Base-by-base conservation (phyloP, 2,797 vertebrate species). In the Protosalanx chinensis region DNA sequence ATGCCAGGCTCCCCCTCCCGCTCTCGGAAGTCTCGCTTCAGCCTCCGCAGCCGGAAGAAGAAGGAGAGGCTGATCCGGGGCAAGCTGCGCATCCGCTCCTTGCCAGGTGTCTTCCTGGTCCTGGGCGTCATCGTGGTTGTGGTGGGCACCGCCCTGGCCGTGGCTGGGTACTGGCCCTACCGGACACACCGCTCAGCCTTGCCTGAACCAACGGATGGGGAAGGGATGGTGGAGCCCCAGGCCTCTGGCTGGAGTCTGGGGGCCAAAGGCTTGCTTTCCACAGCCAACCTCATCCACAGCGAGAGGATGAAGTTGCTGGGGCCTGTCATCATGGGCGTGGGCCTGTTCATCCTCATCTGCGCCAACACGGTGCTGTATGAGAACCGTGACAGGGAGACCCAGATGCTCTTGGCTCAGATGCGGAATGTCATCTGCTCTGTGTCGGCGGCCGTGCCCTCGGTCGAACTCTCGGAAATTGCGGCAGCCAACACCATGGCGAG, bases 341-440 rank as follows among this genome's bases (percentile, higher is more conserved):
- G 97, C n/a, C 93, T 99, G 56, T 99, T 99, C 85, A 95, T 99
- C 78, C 94, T 99, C 82, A 98, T 99, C 86, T 99, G 97, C 0
- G 97, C 97, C 76, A 98, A 98, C 90, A 98, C 97, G 0, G 94
- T 99, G 72, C 91, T 99, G 20, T 97, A 98, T 0, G 97, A 99
- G 90, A 98, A 98, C 90, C 90, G 97, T 3, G 97, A 99, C 86
- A 86, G 93, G 80, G 97, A 99, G 88, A 98, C 97, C 1, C 94
- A 94, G 72, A 91, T 87, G 90, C 90, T 98, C 74, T 85, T 94
- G 72, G 92, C 93, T 13, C 93, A 93, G 85, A 94, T 93, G 77
- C 92, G 85, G 60, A 93, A 89, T 8, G 91, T 93, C 0, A 90
- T 95, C 74, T 93, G 92, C 71, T 89, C 92, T 0, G 85, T 95